Evolutionary conservation across 2,888 invertebrate species (phyloP).

Genomic region (Cryptocephalus moraei): DNA sequence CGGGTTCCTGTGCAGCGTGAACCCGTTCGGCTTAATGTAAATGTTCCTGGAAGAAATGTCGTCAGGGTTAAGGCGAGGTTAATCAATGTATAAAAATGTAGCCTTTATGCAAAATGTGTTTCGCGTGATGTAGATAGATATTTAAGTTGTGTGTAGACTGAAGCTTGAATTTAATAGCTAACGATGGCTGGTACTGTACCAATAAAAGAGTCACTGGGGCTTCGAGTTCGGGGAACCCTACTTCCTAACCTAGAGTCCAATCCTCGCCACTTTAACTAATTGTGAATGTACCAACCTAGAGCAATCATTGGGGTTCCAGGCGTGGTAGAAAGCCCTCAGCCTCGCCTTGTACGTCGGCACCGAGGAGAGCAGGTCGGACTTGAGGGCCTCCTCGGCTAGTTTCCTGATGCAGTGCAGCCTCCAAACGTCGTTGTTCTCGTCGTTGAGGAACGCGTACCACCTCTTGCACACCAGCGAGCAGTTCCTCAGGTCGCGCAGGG

Average conservation of each 20-base stretch:
- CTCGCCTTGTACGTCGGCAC: constrained; percentile 88
- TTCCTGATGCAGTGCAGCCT: constrained; percentile 76
- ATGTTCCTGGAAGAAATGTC: constrained; percentile 60
- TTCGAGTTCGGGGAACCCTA: no score
- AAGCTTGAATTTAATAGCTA: no score
- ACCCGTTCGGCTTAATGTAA: constrained; percentile 92
- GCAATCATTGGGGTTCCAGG: constrained; percentile 97
- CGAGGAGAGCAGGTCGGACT: constrained; percentile 82
- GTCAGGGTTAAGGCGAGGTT: no score
- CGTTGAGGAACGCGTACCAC: constrained; percentile 83
- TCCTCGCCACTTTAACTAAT: no score
- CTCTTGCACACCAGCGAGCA: constrained; percentile 88
- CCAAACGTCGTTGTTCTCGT: constrained; percentile 96
- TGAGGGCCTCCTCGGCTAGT: constrained; percentile 77
- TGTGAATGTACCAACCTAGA: constrained; percentile 39
- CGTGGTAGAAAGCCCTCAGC: constrained; percentile 84
- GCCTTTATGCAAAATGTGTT: no score
- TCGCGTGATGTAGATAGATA: no score
- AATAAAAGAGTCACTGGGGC: no score
- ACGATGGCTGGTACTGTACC: no score
- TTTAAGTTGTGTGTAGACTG: no score
- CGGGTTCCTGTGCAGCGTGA: constrained; percentile 95
- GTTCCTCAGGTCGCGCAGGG: constrained; percentile 73
- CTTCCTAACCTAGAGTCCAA: no score
- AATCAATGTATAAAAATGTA: no score